Evolutionary conservation across 2,888 invertebrate species (phyloP).

Genomic region (Sarcophaga variegata): DNA sequence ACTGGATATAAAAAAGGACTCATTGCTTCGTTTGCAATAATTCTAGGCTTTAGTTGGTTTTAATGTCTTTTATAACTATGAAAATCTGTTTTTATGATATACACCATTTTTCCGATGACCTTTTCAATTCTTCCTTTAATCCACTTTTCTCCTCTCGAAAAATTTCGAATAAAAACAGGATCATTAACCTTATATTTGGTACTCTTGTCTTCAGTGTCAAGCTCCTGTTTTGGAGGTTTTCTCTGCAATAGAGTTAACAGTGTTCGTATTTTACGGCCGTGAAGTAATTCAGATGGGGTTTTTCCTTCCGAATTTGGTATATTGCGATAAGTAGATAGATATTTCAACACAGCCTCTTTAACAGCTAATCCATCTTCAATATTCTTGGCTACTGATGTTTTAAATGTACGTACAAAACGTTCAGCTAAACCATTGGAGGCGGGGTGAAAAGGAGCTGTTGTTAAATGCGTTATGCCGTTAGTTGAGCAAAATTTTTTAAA

Average conservation of each 20-base stretch:
- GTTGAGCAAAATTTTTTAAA: too few species aligned
- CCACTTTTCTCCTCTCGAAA: conserved; percentile 16
- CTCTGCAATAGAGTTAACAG: conserved; percentile 18
- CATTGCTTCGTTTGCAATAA: neutral
- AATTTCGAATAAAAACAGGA: conserved; percentile 28
- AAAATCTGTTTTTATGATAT: conserved; percentile 10
- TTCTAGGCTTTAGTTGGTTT: neutral
- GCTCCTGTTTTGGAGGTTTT: conserved; percentile 17
- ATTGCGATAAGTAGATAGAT: conserved; percentile 24
- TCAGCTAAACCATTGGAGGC: too few species aligned
- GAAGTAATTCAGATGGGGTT: conserved; percentile 30
- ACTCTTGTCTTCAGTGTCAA: conserved; percentile 4
- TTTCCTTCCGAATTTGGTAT: conserved; percentile 28
- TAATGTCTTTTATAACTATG: neutral
- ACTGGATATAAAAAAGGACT: neutral
- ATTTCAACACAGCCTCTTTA: conserved; percentile 15
- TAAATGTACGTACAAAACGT: too few species aligned
- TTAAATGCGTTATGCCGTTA: too few species aligned
- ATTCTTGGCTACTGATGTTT: too few species aligned
- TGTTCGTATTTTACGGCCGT: conserved; percentile 35
- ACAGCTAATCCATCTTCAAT: too few species aligned
- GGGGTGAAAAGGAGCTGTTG: too few species aligned
- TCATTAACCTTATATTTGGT: conserved; percentile 29
- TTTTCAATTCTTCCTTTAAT: conserved; percentile 24
- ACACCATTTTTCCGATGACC: conserved; percentile 26